Percentiles rank a stretch among this genome's conserved stretches.
Evolutionary conservation across 2,797 vertebrate species (phyloP).

Genomic region (Ptychadena robeensis): DNA sequence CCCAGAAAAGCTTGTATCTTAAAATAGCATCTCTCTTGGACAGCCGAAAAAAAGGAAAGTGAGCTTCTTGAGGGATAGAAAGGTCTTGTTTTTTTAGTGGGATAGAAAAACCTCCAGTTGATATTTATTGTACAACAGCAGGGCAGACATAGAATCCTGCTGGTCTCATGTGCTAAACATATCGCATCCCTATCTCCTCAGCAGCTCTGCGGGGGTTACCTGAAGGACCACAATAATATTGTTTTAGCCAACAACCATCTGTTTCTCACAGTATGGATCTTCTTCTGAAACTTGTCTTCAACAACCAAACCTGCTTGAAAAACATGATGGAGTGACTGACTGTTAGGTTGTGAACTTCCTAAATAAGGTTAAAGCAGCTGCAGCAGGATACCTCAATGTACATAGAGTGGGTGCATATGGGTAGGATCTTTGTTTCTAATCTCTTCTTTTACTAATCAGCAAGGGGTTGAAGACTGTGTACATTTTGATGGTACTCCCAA

Average conservation of each 20-base stretch:
- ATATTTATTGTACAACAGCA: background rate
- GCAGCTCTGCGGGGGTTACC: constrained; percentile 1
- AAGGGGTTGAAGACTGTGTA: too few species aligned
- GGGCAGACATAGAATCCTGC: background rate
- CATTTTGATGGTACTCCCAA: background rate
- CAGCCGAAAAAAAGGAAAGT: background rate
- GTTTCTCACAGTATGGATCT: constrained; percentile 11
- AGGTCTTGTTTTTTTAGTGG: background rate
- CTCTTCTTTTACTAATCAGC: background rate
- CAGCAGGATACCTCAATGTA: background rate
- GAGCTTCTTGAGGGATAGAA: background rate
- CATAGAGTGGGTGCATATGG: background rate
- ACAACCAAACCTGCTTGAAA: background rate
- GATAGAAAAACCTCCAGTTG: constrained; percentile 1
- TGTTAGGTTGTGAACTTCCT: background rate
- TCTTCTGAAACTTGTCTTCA: background rate
- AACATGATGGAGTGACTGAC: background rate
- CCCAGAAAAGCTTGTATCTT: background rate
- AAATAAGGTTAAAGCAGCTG: background rate
- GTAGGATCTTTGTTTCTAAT: background rate
- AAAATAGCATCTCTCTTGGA: background rate
- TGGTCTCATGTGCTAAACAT: constrained; percentile 8
- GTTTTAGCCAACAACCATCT: constrained; percentile 1
- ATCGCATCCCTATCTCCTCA: background rate
- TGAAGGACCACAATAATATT: constrained; percentile 1